Percentiles rank a stretch among this genome's conserved stretches.
phyloP scores from a whole-genome alignment of 2,888 invertebrate genomes.

The Dasysyrphus albostriatus region DNA sequence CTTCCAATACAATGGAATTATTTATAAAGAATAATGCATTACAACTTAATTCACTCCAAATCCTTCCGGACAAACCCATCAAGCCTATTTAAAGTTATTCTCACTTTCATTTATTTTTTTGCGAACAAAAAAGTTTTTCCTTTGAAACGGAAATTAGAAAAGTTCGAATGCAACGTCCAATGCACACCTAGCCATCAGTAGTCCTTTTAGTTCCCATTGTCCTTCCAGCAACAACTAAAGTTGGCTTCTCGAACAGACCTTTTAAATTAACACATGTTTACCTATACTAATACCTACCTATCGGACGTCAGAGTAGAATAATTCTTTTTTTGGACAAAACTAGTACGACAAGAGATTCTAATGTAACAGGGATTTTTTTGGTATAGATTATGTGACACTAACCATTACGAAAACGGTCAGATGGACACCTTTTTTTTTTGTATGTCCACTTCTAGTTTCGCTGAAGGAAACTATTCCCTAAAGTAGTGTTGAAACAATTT shows the following conservation, averaged over 20 bases:
- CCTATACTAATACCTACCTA: background rate
- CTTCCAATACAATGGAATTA: background rate
- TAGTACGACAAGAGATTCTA: slow-evolving; percentile 13
- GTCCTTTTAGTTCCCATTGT: slow-evolving; percentile 6
- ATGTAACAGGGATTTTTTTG: background rate
- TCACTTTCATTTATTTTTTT: background rate
- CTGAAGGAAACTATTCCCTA: slow-evolving; percentile 22
- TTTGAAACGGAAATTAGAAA: slow-evolving; percentile 29
- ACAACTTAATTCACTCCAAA: background rate
- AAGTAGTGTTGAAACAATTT: slow-evolving; percentile 67
- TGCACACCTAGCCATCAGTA: background rate
- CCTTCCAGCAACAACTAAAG: background rate
- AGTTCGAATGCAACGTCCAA: slow-evolving; percentile 17
- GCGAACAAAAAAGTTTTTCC: slow-evolving; percentile 3
- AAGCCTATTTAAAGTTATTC: slow-evolving; percentile 2
- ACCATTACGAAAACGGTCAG: slow-evolving; percentile 30
- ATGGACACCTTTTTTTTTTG: slow-evolving; percentile 11
- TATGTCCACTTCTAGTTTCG: background rate
- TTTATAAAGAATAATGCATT: background rate
- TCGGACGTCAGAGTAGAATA: background rate
- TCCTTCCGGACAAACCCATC: background rate
- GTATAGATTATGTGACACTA: slow-evolving; percentile 28
- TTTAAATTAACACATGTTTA: slow-evolving; percentile 19
- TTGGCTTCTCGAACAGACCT: slow-evolving; percentile 6
- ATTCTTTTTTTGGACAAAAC: background rate